Conservation (phyloP, 2,888 invertebrate species). For the Melanotus villosus region DNA sequence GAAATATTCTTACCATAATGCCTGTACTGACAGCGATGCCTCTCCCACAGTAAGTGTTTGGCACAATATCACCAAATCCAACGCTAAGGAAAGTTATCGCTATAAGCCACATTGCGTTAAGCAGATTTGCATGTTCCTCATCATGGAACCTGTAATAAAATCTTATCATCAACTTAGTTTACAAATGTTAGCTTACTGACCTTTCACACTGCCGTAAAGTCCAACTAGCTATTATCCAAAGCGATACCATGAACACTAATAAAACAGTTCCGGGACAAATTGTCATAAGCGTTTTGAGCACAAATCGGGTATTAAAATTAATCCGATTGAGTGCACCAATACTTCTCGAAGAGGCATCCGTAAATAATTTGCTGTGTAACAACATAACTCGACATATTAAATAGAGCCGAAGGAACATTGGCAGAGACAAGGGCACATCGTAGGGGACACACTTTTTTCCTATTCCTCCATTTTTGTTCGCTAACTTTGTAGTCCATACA, state of each 20-base stretch:
- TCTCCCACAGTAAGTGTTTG: slow-evolving; percentile 99
- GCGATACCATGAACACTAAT: slow-evolving; percentile 98
- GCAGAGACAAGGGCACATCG: slow-evolving; percentile 97
- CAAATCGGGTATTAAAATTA: slow-evolving; percentile 97
- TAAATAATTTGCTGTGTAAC: slow-evolving; percentile 99
- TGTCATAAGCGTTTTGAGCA: slow-evolving; percentile 96
- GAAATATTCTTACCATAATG: slow-evolving; percentile 90
- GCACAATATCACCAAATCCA: slow-evolving; percentile 99
- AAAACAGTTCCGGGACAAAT: slow-evolving; percentile 98
- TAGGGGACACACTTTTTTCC: slow-evolving; percentile 85
- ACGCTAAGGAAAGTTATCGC: slow-evolving; percentile 99
- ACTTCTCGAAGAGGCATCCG: slow-evolving; percentile 98
- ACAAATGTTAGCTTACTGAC: slow-evolving; percentile 70
- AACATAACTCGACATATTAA: slow-evolving; percentile 99
- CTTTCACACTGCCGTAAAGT: slow-evolving; percentile 98
- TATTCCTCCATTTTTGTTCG: slow-evolving; percentile 84
- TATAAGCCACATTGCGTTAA: slow-evolving; percentile 99
- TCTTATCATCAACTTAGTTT: background rate
- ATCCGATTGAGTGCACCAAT: slow-evolving; percentile 98
- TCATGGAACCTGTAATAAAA: slow-evolving; percentile 90
- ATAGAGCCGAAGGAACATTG: slow-evolving; percentile 99
- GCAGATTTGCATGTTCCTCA: slow-evolving; percentile 97
- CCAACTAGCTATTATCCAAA: slow-evolving; percentile 99
- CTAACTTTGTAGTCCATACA: slow-evolving; percentile 95
- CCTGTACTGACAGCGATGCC: slow-evolving; percentile 99